phyloP scores from a whole-genome alignment of 2,797 vertebrate genomes.

The Pyrrhura leucotis region DNA sequence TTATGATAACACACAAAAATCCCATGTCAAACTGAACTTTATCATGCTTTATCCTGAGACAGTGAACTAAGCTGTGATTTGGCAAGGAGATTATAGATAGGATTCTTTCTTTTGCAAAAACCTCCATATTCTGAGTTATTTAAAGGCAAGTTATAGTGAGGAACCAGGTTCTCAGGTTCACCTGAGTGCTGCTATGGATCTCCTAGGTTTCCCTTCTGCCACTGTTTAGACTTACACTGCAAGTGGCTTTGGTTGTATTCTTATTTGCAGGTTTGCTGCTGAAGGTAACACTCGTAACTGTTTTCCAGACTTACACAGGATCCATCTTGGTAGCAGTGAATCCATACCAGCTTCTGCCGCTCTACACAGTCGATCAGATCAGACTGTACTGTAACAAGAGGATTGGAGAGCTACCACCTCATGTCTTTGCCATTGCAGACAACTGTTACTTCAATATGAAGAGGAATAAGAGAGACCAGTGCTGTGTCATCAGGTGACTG shows the following conservation, averaged over 20 bases:
- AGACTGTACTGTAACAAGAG: conserved; percentile 86
- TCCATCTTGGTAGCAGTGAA: conserved; percentile 97
- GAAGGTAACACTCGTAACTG: neutral
- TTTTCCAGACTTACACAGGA: conserved; percentile 91
- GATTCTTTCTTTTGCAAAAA: neutral
- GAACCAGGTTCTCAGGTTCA: neutral
- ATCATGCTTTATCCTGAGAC: neutral
- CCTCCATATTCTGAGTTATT: neutral
- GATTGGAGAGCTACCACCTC: conserved; percentile 91
- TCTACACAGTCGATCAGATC: conserved; percentile 91
- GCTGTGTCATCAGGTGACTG: conserved; percentile 94
- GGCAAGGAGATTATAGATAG: neutral
- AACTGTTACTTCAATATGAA: conserved; percentile 95
- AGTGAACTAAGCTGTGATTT: neutral
- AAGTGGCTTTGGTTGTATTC: neutral
- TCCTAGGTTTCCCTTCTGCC: neutral
- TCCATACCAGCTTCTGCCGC: conserved; percentile 92
- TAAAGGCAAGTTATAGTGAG: neutral
- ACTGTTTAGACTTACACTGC: neutral
- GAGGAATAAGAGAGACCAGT: conserved; percentile 87
- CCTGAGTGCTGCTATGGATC: neutral
- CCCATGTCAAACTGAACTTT: neutral
- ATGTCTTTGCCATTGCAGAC: conserved; percentile 94
- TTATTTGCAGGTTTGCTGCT: neutral
- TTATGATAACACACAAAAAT: neutral